Percentiles rank a stretch among this genome's conserved stretches.
Conservation (phyloP, 2,797 vertebrate species). For the Sebastes minor region DNA sequence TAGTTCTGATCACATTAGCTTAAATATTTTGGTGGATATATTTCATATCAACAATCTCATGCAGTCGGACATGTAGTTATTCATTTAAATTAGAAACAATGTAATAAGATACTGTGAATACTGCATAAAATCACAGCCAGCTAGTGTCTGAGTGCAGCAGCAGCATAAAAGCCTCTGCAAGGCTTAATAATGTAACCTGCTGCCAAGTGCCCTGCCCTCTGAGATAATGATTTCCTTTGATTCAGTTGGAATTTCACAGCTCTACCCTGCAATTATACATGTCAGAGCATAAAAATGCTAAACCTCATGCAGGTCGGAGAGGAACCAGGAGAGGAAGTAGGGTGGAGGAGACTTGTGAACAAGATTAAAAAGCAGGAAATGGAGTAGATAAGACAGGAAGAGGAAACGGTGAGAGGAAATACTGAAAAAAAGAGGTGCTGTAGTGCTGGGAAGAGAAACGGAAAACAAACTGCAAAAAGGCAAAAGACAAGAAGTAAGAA, state of each 20-base stretch:
- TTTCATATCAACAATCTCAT: neutral
- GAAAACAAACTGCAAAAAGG: conserved; percentile 41
- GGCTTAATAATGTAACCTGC: conserved; percentile 29
- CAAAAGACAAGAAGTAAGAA: conserved; percentile 45
- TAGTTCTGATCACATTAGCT: neutral
- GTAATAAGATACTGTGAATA: neutral
- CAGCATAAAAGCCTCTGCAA: conserved; percentile 20
- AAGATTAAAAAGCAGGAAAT: conserved; percentile 18
- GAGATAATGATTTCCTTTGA: conserved; percentile 56
- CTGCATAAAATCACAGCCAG: neutral
- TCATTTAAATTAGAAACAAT: neutral
- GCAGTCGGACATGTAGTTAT: neutral
- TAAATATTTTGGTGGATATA: neutral
- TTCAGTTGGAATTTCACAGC: conserved; percentile 18
- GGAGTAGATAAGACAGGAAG: conserved; percentile 12
- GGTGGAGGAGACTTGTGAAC: neutral
- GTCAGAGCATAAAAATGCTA: conserved; percentile 17
- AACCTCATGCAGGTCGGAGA: neutral
- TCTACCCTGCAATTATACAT: conserved; percentile 35
- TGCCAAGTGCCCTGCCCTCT: conserved; percentile 39
- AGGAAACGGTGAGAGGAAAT: conserved; percentile 18
- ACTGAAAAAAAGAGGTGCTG: neutral
- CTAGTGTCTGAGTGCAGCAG: neutral
- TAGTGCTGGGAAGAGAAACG: neutral
- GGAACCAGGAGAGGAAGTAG: conserved; percentile 14